Evolutionary conservation across 2,888 invertebrate genomes (phyloP).

Genomic region (Escarpia spicata): DNA sequence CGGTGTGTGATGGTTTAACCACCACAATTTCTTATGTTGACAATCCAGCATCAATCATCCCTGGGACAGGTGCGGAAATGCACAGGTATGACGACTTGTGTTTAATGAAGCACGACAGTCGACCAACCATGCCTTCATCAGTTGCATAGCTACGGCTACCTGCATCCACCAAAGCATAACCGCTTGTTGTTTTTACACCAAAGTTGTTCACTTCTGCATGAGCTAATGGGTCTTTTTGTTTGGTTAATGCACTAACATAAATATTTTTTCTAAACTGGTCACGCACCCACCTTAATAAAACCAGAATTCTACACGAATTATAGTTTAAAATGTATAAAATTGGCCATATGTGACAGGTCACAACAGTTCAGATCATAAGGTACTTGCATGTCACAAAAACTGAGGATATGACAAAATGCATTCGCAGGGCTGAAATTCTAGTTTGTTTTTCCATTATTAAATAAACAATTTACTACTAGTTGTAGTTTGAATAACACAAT

Average conservation of each 20-base stretch:
- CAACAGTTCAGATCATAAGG: no score
- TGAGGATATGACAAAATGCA: no score
- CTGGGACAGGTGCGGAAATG: not conserved
- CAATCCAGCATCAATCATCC: constrained; percentile 1
- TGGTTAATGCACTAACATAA: not conserved
- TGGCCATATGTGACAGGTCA: not conserved
- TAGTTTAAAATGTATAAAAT: not conserved
- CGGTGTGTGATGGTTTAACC: not conserved
- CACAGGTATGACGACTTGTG: not conserved
- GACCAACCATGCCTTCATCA: not conserved
- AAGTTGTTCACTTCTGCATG: not conserved
- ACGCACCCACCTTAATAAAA: not conserved
- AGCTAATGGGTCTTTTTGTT: not conserved
- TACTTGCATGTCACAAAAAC: no score
- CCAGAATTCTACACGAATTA: not conserved
- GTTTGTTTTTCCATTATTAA: no score
- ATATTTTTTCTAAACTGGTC: not conserved
- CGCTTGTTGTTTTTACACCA: not conserved
- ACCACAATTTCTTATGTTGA: not conserved
- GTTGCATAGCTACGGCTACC: constrained; percentile 10
- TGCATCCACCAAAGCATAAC: not conserved
- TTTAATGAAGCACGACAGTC: not conserved
- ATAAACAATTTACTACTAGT: no score
- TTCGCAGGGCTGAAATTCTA: no score
- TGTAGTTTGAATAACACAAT: no score